phyloP scores from a whole-genome alignment of 2,888 invertebrate genomes.

The Pedicia rivosa region DNA sequence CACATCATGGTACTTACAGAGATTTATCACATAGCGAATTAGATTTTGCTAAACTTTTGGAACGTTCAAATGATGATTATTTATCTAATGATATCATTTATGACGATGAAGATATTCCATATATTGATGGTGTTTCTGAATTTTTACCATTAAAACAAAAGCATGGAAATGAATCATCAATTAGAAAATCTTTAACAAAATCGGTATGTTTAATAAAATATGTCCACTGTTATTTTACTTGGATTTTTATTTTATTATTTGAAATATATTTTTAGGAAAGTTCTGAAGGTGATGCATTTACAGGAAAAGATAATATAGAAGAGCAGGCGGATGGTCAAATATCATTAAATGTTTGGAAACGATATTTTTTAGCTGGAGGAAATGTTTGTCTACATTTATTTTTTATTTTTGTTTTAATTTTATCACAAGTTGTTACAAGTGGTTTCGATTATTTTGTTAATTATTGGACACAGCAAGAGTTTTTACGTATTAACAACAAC shows the following conservation, averaged over 20 bases:
- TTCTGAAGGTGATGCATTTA: constrained; percentile 17
- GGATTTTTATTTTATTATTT: neutral
- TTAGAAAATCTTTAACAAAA: constrained; percentile 18
- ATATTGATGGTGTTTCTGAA: constrained; percentile 28
- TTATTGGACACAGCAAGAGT: constrained; percentile 36
- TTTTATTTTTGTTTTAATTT: constrained; percentile 32
- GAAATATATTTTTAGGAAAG: too few relatives aligned
- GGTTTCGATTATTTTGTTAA: constrained; percentile 45
- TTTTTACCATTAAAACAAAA: constrained; percentile 19
- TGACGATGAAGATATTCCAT: constrained; percentile 30
- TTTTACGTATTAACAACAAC: constrained; percentile 20
- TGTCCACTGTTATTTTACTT: too few relatives aligned
- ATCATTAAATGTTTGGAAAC: constrained; percentile 27
- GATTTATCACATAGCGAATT: constrained; percentile 33
- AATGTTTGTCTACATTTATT: too few relatives aligned
- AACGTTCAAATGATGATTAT: constrained; percentile 20
- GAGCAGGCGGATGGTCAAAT: constrained; percentile 29
- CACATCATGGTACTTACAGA: constrained; percentile 32
- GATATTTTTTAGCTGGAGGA: constrained; percentile 35
- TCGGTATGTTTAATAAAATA: constrained; percentile 17
- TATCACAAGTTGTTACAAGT: constrained; percentile 40
- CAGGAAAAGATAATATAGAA: constrained; percentile 23
- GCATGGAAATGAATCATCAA: constrained; percentile 14
- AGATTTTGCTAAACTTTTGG: constrained; percentile 36
- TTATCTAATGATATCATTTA: constrained; percentile 12